These are phyloP conservation scores for Bombus sibiricus DNA, from an alignment of 1,140 invertebrate genomes.

Conservation along the genomic window DNA sequence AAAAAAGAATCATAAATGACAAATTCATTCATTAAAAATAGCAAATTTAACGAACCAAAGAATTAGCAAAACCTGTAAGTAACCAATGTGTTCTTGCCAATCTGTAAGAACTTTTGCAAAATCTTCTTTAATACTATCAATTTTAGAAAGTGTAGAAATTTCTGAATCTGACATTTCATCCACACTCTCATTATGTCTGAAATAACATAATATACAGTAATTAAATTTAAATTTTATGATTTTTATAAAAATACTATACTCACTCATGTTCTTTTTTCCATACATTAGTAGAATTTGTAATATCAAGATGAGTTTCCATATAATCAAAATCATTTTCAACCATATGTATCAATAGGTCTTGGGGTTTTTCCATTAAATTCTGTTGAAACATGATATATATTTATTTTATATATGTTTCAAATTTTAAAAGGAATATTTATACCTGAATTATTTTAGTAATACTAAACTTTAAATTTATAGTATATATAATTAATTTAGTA, in stretches of 20 bases:
- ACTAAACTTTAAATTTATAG: not conserved
- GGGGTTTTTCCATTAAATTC: conserved; percentile 66
- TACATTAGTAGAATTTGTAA: conserved; percentile 57
- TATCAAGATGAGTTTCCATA: conserved; percentile 63
- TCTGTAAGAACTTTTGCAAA: conserved; percentile 80
- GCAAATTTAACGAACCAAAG: not conserved
- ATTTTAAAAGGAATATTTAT: too few relatives aligned
- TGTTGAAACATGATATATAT: conserved; percentile 55
- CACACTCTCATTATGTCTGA: conserved; percentile 70
- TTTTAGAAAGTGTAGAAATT: conserved; percentile 68
- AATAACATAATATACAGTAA: conserved; percentile 20
- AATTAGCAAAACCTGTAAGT: conserved; percentile 70
- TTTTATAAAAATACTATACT: not conserved
- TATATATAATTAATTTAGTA: too few relatives aligned
- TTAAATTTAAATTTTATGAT: not conserved
- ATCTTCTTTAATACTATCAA: conserved; percentile 76
- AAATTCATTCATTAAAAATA: not conserved
- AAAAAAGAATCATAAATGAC: conserved; percentile 12
- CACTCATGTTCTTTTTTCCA: conserved; percentile 76
- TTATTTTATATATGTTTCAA: not conserved
- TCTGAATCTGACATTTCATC: conserved; percentile 70
- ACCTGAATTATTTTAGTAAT: not conserved
- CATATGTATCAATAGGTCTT: conserved; percentile 68
- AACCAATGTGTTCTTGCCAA: conserved; percentile 80
- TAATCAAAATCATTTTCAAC: conserved; percentile 74